Conservation (phyloP, 2,888 invertebrate species). For the Oligia strigilis region DNA sequence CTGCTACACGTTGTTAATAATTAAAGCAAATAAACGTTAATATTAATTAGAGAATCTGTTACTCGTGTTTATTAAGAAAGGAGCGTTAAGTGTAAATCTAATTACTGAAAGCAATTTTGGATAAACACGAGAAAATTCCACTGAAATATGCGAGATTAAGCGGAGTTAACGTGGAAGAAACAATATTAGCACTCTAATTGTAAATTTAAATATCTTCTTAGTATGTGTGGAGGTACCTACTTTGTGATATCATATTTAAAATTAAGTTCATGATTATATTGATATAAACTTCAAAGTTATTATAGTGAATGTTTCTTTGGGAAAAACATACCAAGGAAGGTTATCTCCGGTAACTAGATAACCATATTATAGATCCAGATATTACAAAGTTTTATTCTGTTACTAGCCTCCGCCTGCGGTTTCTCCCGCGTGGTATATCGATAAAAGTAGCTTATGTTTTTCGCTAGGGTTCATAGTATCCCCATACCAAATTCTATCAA, state of each 20-base stretch:
- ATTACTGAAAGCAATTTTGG: conserved; percentile 30
- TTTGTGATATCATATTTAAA: neutral
- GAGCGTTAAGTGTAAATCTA: conserved; percentile 16
- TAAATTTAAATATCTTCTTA: neutral
- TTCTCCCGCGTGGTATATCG: no score
- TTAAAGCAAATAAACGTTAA: conserved; percentile 6
- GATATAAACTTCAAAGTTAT: neutral
- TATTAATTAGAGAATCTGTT: conserved; percentile 10
- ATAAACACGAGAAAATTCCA: neutral
- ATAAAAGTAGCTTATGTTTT: no score
- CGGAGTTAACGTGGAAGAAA: conserved; percentile 1
- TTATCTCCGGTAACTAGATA: neutral
- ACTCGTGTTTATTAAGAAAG: conserved; percentile 3
- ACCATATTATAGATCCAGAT: neutral
- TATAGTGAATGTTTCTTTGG: neutral
- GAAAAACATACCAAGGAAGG: neutral
- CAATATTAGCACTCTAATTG: neutral
- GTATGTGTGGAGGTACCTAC: neutral
- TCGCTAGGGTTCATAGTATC: no score
- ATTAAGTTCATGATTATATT: neutral
- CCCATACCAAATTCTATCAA: no score
- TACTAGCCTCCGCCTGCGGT: no score
- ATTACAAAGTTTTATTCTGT: neutral
- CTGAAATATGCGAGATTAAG: conserved; percentile 11
- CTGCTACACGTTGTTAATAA: neutral